Conservation (phyloP, 2,888 invertebrate species). For the Torymus tubicola region DNA sequence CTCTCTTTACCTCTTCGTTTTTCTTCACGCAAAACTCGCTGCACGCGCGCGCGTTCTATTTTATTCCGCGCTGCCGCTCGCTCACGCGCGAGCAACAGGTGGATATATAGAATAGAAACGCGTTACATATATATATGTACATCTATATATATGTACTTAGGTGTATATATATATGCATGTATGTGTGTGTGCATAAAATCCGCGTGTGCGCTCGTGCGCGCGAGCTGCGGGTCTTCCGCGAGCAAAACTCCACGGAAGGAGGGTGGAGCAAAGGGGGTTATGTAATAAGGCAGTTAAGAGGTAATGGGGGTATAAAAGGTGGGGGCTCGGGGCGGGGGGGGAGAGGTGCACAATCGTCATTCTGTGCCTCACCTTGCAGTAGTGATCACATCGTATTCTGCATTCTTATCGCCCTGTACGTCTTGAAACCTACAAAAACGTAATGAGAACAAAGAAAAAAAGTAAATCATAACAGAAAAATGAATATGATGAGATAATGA, state of each 20-base stretch:
- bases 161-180: background rate
- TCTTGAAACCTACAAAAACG: slow-evolving; percentile 73
- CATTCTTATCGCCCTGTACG: slow-evolving; percentile 73
- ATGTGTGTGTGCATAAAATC: too few relatives aligned
- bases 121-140: background rate
- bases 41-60: background rate
- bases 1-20: background rate
- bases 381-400: slow-evolving; percentile 75
- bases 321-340: background rate
- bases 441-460: slow-evolving; percentile 69
- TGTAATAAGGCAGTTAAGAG: too few relatives aligned
- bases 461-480: slow-evolving; percentile 59
- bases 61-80: slow-evolving; percentile 2
- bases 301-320: too few relatives aligned
- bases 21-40: too few relatives aligned
- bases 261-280: too few relatives aligned
- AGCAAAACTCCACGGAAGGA: too few relatives aligned
- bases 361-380: slow-evolving; percentile 72
- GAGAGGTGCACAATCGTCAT: slow-evolving; percentile 30
- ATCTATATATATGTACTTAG: background rate
- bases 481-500: slow-evolving; percentile 45
- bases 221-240: too few relatives aligned
- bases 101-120: slow-evolving; percentile 18
- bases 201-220: too few relatives aligned
- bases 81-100: slow-evolving; percentile 44